Base-by-base conservation (phyloP, 1,140 invertebrate genomes). In the Aphelenchoides besseyi region DNA sequence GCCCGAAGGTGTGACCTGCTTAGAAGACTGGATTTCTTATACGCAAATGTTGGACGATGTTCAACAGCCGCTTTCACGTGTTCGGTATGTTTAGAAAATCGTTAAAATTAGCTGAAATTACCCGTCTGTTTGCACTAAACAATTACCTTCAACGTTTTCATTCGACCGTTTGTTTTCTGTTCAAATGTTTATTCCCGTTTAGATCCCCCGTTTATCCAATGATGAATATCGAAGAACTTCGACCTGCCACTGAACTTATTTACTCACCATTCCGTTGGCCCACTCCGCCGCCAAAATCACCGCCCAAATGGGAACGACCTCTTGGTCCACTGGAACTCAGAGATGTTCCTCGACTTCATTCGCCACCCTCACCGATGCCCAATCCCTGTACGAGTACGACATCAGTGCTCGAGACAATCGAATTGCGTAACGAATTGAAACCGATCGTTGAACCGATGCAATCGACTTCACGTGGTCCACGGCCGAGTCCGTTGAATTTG, bases 11-110 rank as follows among this genome's bases (percentile, higher is more conserved):
- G 37, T 80, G 28, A 76, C 79, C 1, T 80, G 79, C 54, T 79
- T 81, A 74, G 79, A 80, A 36, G 76, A 80, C 28, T 80, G 79
- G 79, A 74, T 79, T 69, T 80, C 79, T 3, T 80, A 80, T 67
- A 74, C 76, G 26, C 76, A 71, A 57, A 79, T 80, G 77, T 64
- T 80, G 35, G 79, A 80, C 26, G 79, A 80, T 48, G 59, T 66
- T 12, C 69, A 71, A 28, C 37, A 71, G 16, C 62, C 70, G 9
- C 36, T 66, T 12, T 66, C 63, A n/a, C 12, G 63, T n/a, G 63
- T 66, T 29, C 63, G 63, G 63, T 66, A 53, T 33, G 63, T 66
- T 23, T 3, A 1, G 16, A 63, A 30, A 35, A 64, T n/a, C n/a
- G n/a, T n/a, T n/a, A n/a, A n/a, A n/a, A n/a, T n/a, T 1, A 32